Percentiles rank a stretch among this genome's conserved stretches.
Evolutionary conservation across 2,797 vertebrate species (phyloP).

Genomic region (Eupleurogrammus muticus): DNA sequence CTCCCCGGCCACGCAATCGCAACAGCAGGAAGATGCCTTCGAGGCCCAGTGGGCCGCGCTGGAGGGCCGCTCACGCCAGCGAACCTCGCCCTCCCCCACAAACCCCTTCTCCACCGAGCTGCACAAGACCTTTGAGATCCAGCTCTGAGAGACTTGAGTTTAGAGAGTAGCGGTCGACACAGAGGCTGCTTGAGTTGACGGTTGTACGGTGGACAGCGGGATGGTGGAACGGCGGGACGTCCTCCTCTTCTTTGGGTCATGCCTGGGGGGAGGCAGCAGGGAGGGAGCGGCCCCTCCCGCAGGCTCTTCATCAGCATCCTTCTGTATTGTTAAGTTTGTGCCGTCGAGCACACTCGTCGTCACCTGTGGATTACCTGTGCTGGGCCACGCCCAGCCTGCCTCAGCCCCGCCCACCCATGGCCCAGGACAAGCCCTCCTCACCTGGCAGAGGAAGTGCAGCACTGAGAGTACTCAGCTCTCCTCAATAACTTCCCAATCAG

Average conservation of each 20-base stretch:
- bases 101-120: constrained; percentile 98
- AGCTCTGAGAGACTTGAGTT: constrained; percentile 87
- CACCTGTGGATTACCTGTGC: constrained; percentile 56
- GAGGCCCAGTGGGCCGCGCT: constrained; percentile 98
- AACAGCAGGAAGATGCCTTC: constrained; percentile 89
- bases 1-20: constrained; percentile 55
- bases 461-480: constrained; percentile 85
- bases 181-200: constrained; percentile 21
- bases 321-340: constrained; percentile 67
- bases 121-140: constrained; percentile 99
- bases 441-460: constrained; percentile 71
- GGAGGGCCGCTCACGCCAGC: constrained; percentile 92
- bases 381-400: constrained; percentile 25
- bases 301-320: constrained; percentile 61
- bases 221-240: too few relatives aligned
- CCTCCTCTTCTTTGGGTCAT: too few relatives aligned
- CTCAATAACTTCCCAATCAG: constrained; percentile 79
- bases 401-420: neutral
- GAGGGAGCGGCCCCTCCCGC: constrained; percentile 51
- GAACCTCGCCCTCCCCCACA: constrained; percentile 94
- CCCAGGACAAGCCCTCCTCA: constrained; percentile 32
- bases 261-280: constrained; percentile 12
- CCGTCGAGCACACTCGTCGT: constrained; percentile 45
- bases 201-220: too few relatives aligned
- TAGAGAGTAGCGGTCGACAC: constrained; percentile 38